Base-by-base conservation (phyloP, 2,888 invertebrate genomes). In the Buathra laborator region DNA sequence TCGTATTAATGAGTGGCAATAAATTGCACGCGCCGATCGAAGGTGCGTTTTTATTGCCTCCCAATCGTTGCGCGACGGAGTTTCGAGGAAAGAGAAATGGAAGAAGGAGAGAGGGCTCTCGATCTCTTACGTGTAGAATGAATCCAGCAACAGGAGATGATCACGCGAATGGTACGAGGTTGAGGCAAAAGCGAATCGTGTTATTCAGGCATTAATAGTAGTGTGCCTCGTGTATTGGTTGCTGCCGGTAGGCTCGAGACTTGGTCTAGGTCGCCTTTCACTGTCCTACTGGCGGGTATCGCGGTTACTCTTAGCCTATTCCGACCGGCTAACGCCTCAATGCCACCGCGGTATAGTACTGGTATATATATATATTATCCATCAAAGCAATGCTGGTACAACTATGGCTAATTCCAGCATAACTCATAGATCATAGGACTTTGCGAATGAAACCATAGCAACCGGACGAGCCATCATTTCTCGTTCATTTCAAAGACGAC, bases 211-310 rank as follows among this genome's bases (percentile, higher is more conserved):
- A 43, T 29, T 59, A 59, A 59, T 59, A n/a, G 59, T 7, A n/a
- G 59, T 32, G 70, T 37, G 37, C 70, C 59, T 24, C 59, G 59
- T 59, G 77, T 74, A 68, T 66, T 48, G 75, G 51, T 19, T 64
- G 67, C 67, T 72, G 70, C 24, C 74, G 74, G 72, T 78, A 76
- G 83, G 82, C 74, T 77, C 70, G 86, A 90, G 88, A 90, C 90
- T 92, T 92, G 92, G 92, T 92, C 92, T 92, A 92, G 92, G 92
- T 92, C 92, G 92, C 92, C 92, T 92, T 92, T 92, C 92, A 92
- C 92, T 92, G 92, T 92, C 92, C 92, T 91, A 92, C 90, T 91
- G 89, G 90, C 88, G 83, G 51, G 83, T 66, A 76, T 66, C 75
- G 87, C 88, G 87, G 86, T 89, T 90, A 89, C 88, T 37, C 37